Conservation (phyloP, 2,113 vertebrate genomes). For the Phocoena sinus region DNA sequence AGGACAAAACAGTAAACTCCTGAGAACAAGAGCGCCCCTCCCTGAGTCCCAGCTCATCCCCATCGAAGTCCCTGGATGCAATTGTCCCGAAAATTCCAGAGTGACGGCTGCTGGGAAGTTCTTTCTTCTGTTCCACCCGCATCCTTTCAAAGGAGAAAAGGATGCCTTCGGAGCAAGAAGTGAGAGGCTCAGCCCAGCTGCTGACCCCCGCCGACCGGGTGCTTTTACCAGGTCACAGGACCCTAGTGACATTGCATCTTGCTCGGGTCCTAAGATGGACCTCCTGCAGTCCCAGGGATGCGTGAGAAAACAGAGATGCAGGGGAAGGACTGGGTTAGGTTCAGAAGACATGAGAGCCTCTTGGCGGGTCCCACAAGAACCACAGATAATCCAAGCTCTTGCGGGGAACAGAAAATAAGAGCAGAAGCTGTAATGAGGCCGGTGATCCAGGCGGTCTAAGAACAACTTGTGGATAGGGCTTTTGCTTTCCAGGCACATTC, state of each 20-base stretch:
- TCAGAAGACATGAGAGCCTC: background rate
- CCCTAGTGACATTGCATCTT: accelerated
- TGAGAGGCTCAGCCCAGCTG: background rate
- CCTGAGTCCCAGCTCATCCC: background rate
- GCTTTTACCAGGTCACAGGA: accelerated
- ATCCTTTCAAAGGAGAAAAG: background rate
- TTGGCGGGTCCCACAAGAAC: background rate
- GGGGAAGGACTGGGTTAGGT: accelerated
- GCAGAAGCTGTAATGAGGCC: background rate
- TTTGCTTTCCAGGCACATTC: background rate
- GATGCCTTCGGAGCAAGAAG: background rate
- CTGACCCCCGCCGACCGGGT: accelerated
- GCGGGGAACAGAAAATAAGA: background rate
- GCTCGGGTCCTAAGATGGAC: background rate
- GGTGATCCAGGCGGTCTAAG: no score
- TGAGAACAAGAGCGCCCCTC: background rate
- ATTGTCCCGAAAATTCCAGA: background rate
- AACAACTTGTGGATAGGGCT: background rate
- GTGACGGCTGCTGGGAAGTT: background rate
- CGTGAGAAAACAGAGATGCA: no score
- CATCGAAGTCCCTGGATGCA: background rate
- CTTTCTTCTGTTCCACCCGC: background rate
- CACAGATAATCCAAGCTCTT: background rate
- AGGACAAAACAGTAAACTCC: background rate
- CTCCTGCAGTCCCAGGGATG: accelerated